phyloP scores from a whole-genome alignment of 2,797 vertebrate genomes.

The Notoglanidium macrostoma region DNA sequence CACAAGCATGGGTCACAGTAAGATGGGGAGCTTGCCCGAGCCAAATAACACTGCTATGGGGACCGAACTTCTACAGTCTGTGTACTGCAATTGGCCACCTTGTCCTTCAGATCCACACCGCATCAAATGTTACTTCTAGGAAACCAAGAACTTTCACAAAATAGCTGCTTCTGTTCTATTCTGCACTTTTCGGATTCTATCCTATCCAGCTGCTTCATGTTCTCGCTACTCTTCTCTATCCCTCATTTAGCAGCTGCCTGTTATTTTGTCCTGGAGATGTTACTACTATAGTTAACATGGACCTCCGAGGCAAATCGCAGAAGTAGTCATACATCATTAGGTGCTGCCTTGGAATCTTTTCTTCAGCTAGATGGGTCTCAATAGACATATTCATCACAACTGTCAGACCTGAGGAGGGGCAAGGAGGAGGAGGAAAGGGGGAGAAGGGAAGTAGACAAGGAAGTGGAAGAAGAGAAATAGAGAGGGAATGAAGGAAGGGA shows the following conservation, averaged over 20 bases:
- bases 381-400: slow-evolving; percentile 73
- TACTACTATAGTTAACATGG: slow-evolving; percentile 70
- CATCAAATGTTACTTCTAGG: background rate
- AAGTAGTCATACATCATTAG: slow-evolving; percentile 68
- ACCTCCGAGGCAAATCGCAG: slow-evolving; percentile 69
- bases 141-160: slow-evolving; percentile 19
- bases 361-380: slow-evolving; percentile 70
- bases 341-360: slow-evolving; percentile 66
- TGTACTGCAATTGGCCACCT: background rate
- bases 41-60: slow-evolving; percentile 57
- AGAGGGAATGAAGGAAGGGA: background rate
- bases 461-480: background rate
- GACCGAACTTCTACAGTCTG: slow-evolving; percentile 46
- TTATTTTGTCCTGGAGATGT: slow-evolving; percentile 69
- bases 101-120: background rate
- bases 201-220: slow-evolving; percentile 31
- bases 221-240: slow-evolving; percentile 52
- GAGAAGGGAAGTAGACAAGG: slow-evolving; percentile 26
- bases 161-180: background rate
- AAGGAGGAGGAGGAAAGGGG: slow-evolving; percentile 52
- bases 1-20: slow-evolving; percentile 52
- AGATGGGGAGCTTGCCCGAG: slow-evolving; percentile 18
- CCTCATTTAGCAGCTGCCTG: slow-evolving; percentile 55
- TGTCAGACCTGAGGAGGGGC: slow-evolving; percentile 65
- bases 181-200: slow-evolving; percentile 24